Conservation (phyloP, 1,140 invertebrate genomes). For the Capitella teleta region DNA sequence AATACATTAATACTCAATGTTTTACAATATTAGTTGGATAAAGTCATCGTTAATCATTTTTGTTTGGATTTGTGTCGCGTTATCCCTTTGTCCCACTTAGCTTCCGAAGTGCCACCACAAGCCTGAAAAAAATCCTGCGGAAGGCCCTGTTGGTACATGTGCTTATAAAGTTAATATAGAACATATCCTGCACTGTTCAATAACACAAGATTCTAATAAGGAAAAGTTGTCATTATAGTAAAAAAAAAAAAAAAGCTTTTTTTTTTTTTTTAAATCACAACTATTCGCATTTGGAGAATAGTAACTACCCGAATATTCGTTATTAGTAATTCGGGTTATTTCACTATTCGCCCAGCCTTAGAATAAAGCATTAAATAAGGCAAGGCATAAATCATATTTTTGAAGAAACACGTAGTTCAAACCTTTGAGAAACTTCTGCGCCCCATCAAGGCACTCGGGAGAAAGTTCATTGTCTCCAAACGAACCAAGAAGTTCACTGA, state of each 20-base stretch:
- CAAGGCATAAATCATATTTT: not conserved
- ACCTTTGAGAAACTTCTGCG: conserved; percentile 75
- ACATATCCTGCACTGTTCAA: too few species aligned
- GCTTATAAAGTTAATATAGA: too few species aligned
- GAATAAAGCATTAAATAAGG: not conserved
- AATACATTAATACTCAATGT: not conserved
- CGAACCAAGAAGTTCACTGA: conserved; percentile 92
- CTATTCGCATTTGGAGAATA: not conserved
- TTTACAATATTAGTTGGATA: not conserved
- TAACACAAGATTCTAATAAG: too few species aligned
- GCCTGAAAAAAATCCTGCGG: too few species aligned
- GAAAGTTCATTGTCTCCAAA: conserved; percentile 99
- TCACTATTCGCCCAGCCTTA: not conserved
- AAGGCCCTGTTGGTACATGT: too few species aligned
- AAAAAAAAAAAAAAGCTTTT: not conserved
- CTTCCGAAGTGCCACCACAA: too few species aligned
- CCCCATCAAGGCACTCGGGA: conserved; percentile 95
- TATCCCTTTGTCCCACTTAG: not conserved
- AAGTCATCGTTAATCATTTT: not conserved
- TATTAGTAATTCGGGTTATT: not conserved
- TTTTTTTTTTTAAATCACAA: not conserved
- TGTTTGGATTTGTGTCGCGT: not conserved
- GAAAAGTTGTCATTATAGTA: not conserved
- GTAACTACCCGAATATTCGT: not conserved
- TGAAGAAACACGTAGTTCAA: too few species aligned